Evolutionary conservation across 2,797 vertebrate species (phyloP).

Genomic region (Pitangus sulphuratus): DNA sequence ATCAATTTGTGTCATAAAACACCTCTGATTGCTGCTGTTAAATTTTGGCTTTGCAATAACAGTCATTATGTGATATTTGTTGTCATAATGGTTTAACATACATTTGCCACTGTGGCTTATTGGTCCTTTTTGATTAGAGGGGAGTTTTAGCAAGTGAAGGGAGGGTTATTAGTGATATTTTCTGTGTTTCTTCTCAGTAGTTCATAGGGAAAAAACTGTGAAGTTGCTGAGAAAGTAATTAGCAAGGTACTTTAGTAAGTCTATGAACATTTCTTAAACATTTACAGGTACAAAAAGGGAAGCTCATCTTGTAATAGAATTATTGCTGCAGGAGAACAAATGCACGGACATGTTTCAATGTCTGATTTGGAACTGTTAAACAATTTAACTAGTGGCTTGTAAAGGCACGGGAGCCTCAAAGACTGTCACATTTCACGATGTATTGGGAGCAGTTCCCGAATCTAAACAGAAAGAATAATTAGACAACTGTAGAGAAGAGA

Average conservation of each 20-base stretch:
- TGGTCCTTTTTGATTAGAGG: not conserved
- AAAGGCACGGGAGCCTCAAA: not conserved
- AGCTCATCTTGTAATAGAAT: not conserved
- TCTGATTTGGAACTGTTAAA: not conserved
- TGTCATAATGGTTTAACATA: not conserved
- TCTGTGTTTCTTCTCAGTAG: not conserved
- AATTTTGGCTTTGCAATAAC: not conserved
- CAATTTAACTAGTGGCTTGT: not conserved
- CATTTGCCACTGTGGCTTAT: not conserved
- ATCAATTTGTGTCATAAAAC: not conserved
- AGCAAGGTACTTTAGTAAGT: not conserved
- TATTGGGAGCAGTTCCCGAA: not conserved
- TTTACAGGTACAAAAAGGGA: not conserved
- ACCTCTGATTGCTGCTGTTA: not conserved
- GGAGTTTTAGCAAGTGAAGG: not conserved
- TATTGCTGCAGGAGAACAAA: not conserved
- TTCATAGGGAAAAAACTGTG: not conserved
- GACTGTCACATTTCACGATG: not conserved
- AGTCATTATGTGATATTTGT: not conserved
- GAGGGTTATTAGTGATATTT: not conserved
- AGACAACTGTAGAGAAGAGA: not conserved
- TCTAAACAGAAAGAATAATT: not conserved
- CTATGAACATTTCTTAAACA: not conserved
- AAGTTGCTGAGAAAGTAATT: not conserved
- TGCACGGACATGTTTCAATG: not conserved